Evolutionary conservation across 2,113 vertebrate genomes (phyloP).

Genomic region (Chaetodon auriga): DNA sequence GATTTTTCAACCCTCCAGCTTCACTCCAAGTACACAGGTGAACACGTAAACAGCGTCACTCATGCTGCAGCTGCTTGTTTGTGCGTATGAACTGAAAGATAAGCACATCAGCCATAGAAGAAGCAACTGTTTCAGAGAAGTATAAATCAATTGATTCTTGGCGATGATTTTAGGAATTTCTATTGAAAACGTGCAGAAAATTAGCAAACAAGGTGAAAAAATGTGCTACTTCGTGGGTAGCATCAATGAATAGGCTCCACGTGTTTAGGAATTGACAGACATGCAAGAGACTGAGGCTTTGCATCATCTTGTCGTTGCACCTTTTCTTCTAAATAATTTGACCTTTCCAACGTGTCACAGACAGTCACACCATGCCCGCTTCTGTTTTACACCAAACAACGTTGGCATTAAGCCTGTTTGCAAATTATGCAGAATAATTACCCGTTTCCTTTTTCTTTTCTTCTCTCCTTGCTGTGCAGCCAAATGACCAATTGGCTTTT

Average conservation of each 20-base stretch:
- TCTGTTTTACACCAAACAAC: neutral
- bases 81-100: neutral
- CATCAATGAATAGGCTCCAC: neutral
- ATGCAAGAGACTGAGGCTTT: no score
- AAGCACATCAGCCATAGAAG: neutral
- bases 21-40: no score
- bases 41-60: no score
- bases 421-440: neutral
- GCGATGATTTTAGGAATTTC: neutral
- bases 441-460: neutral
- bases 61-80: no score
- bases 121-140: neutral
- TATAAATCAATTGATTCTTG: neutral
- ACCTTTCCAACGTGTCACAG: conserved; percentile 4
- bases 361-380: neutral
- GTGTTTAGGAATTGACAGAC: neutral
- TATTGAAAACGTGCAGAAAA: neutral
- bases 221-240: no score
- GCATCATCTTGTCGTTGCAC: no score
- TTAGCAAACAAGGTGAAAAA: neutral
- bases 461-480: neutral
- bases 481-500: no score
- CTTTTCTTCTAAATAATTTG: neutral
- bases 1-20: no score
- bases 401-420: neutral